Percentiles rank a stretch among this genome's conserved stretches.
These are phyloP conservation scores for Allophyes oxyacanthae DNA, from an alignment of 2,888 invertebrate genomes.

Conservation along the genomic window DNA sequence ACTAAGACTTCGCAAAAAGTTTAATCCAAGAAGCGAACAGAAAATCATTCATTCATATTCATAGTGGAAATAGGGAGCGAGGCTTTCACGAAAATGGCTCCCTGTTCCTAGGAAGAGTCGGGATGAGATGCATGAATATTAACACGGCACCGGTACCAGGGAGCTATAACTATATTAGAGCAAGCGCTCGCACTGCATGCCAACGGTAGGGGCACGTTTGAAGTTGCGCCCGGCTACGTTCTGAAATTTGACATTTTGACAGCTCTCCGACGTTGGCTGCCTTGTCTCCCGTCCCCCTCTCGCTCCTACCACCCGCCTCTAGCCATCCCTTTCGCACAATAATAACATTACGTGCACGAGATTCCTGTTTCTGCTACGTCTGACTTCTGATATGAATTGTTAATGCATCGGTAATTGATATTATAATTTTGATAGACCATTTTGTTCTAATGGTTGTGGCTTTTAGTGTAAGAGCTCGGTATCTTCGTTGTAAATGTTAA, in stretches of 20 bases:
- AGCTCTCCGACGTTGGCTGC: slow-evolving; percentile 87
- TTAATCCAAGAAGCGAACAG: slow-evolving; percentile 83
- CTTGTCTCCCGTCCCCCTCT: slow-evolving; percentile 72
- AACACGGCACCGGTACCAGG: slow-evolving; percentile 81
- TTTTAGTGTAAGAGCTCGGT: slow-evolving; percentile 73
- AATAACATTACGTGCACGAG: slow-evolving; percentile 84
- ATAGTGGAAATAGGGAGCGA: slow-evolving; percentile 77
- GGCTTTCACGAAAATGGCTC: slow-evolving; percentile 87
- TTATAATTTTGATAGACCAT: slow-evolving; percentile 86
- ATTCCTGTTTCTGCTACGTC: slow-evolving; percentile 87
- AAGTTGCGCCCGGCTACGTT: slow-evolving; percentile 87
- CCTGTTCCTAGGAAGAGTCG: slow-evolving; percentile 79
- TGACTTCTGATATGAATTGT: slow-evolving; percentile 88
- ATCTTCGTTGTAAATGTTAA: slow-evolving; percentile 63
- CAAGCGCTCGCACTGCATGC: slow-evolving; percentile 79
- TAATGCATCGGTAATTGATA: slow-evolving; percentile 89
- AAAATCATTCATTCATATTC: slow-evolving; percentile 87
- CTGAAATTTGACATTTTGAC: slow-evolving; percentile 90
- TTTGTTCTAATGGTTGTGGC: slow-evolving; percentile 77
- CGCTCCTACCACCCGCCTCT: slow-evolving; percentile 52
- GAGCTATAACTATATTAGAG: slow-evolving; percentile 86
- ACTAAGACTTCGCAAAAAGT: slow-evolving; percentile 67
- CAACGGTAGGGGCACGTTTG: slow-evolving; percentile 87
- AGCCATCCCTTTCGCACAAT: slow-evolving; percentile 76
- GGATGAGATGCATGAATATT: slow-evolving; percentile 89